A percentile compares a stretch with the other conserved stretches of the same genome.
These are phyloP conservation scores for Paedocypris micromegethes DNA, from an alignment of 2,797 vertebrate genomes.

Conservation along the genomic window DNA sequence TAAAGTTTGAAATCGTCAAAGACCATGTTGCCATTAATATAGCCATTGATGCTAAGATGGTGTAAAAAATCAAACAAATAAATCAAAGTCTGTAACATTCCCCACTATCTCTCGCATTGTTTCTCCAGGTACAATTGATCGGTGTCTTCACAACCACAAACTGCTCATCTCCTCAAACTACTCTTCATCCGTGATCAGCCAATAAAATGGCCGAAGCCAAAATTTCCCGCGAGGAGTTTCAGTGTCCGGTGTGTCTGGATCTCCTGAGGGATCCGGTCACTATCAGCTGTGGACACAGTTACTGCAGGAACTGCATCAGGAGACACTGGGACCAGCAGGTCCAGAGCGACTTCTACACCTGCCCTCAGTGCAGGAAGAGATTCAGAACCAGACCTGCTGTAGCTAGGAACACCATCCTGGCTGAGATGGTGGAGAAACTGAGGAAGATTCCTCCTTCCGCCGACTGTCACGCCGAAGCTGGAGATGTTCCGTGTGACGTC, in stretches of 20 bases:
- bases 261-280: conserved; percentile 14
- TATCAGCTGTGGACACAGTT: neutral
- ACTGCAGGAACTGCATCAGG: no score
- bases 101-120: no score
- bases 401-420: neutral
- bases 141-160: no score
- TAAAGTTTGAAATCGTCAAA: no score
- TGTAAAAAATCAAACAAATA: no score
- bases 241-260: neutral
- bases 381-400: neutral
- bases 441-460: neutral
- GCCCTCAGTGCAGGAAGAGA: neutral
- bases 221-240: neutral
- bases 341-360: neutral
- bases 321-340: neutral
- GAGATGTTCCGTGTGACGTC: no score
- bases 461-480: no score
- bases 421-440: neutral
- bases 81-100: no score
- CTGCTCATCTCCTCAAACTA: no score
- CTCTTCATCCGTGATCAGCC: neutral
- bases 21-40: no score
- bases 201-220: conserved; percentile 11
- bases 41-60: no score
- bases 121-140: no score